A percentile compares a stretch with the other conserved stretches of the same genome.
These are phyloP conservation scores for Cottoperca gobio DNA, from an alignment of 2,797 vertebrate genomes.

Conservation along the genomic window DNA sequence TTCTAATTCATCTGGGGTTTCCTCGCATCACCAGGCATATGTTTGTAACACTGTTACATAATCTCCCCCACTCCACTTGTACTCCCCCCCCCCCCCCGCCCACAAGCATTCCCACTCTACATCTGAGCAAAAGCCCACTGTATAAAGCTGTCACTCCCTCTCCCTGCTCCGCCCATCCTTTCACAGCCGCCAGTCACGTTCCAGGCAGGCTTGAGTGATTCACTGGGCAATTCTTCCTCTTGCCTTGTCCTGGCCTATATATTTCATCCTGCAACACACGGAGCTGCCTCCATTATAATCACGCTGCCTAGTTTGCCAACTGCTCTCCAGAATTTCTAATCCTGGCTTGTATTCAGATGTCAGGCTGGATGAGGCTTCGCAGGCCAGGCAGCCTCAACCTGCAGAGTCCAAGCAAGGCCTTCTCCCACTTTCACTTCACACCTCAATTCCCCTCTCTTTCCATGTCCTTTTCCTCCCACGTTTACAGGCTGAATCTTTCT, in stretches of 20 bases:
- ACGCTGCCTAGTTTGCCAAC: conserved; percentile 64
- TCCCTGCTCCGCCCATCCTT: conserved; percentile 49
- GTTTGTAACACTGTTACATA: conserved; percentile 75
- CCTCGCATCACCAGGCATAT: conserved; percentile 71
- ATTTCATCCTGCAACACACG: conserved; percentile 53
- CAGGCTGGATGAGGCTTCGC: conserved; percentile 26
- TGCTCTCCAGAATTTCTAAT: conserved; percentile 66
- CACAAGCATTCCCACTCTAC: conserved; percentile 61
- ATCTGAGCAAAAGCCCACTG: conserved; percentile 75
- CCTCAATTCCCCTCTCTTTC: conserved; percentile 12
- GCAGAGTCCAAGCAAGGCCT: conserved; percentile 41
- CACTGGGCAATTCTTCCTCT: conserved; percentile 73
- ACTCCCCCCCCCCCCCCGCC: conserved; percentile 62
- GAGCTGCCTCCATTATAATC: conserved; percentile 69
- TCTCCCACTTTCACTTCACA: conserved; percentile 8
- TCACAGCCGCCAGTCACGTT: conserved; percentile 74
- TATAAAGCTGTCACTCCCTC: conserved; percentile 57
- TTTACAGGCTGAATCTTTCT: conserved; percentile 28
- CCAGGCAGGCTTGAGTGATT: conserved; percentile 71
- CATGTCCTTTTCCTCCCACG: conserved; percentile 3
- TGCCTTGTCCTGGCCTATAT: conserved; percentile 74
- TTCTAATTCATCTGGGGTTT: conserved; percentile 61
- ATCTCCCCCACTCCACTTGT: conserved; percentile 36
- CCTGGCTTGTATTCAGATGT: conserved; percentile 52
- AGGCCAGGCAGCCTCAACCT: conserved; percentile 28